Conservation (phyloP, 2,797 vertebrate species). For the Choloepus didactylus region DNA sequence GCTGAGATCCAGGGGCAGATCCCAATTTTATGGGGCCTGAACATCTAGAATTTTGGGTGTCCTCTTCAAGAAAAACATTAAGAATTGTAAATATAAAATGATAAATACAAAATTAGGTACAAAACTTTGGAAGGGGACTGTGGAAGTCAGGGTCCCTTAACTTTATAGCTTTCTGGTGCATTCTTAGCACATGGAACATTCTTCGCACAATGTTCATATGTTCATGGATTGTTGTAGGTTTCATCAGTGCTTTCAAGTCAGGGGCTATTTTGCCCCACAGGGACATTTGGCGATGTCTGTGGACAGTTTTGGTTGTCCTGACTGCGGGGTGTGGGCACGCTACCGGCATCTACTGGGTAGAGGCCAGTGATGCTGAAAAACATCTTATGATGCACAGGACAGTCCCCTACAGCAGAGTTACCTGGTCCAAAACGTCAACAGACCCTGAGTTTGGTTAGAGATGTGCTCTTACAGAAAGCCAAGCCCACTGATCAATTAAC, state of each 20-base stretch:
- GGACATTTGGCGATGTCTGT: background rate
- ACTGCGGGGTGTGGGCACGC: background rate
- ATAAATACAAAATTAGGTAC: background rate
- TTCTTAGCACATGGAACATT: no score
- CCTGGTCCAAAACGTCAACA: background rate
- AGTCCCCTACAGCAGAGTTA: background rate
- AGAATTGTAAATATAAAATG: no score
- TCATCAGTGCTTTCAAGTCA: rapidly evolving
- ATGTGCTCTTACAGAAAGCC: background rate
- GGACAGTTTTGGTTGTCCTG: background rate
- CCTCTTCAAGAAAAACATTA: background rate
- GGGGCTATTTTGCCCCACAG: background rate
- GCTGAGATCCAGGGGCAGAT: background rate
- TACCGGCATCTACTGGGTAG: background rate
- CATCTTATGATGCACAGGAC: rapidly evolving
- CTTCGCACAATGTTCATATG: rapidly evolving
- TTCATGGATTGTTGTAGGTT: rapidly evolving
- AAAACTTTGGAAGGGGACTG: background rate
- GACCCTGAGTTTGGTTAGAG: background rate
- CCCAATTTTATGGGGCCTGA: background rate
- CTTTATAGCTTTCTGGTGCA: background rate
- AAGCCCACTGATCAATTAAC: rapidly evolving
- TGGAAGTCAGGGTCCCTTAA: background rate
- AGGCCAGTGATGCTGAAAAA: background rate
- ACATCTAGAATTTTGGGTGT: background rate